Base-by-base conservation (phyloP, 2,113 vertebrate genomes). In the Lophotis ruficrista region DNA sequence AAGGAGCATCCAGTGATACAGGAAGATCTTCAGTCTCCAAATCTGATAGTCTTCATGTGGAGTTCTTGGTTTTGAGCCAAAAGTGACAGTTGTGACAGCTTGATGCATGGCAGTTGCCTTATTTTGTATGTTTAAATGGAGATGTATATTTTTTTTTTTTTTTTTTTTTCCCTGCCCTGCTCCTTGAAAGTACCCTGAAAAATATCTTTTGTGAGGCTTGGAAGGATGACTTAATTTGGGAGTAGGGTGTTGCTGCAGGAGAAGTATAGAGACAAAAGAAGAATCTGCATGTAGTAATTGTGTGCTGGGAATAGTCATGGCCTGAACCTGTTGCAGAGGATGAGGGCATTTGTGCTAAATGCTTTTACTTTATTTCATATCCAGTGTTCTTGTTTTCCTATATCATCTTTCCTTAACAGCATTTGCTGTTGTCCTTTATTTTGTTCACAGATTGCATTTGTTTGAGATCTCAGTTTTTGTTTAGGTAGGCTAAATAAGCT, bases 361-460 rank as follows among this genome's bases (percentile, higher is more conserved):
- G 30, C 37, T 73, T 82, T 83, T 48, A 5, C 23, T 92, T 66
- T 25, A 19, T 69, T 66, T 96, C 28, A 22, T 73, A 71, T 41
- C 22, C 21, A 27, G 62, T 86, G 75, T 90, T 70, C 82, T 37
- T 75, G 7, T 83, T 80, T 72, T 37, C 21, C 37, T 4, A 1
- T 38, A 23, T 70, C 31, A 14, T 66, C n/a, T 73, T 83, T 54
- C 54, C 37, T 62, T 78, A 70, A 60, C 72, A 78, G 23, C 54
- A 27, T 73, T 88, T 93, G 72, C 60, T 81, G n/a, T 83, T 83
- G 47, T 50, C 47, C 37, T 90, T 69, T 57, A 21, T 90, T 87
- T 81, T 83, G 30, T 81, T 83, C 68, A 70, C 30, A 75, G 86
- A 54, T 61, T 31, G 28, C n/a, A 30, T 88, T 88, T 86, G n/a